These are phyloP conservation scores for Stichodactyla mertensii DNA, from an alignment of 64 coral and sea anemone species.

Conservation along the genomic window DNA sequence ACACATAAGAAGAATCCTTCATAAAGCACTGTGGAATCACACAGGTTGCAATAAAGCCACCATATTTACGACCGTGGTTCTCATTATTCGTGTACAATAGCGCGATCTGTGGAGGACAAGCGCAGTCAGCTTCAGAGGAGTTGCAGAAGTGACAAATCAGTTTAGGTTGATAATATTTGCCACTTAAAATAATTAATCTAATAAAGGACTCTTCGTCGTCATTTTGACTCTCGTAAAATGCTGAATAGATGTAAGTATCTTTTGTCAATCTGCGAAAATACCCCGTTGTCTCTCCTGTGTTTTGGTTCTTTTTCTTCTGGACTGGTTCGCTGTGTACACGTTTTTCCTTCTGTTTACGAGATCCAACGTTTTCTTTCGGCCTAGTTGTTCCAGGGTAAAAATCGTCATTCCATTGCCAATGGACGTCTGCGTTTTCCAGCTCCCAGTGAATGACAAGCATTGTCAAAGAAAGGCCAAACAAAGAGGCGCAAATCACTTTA, in stretches of 20 bases:
- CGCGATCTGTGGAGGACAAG: background rate
- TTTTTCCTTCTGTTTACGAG: background rate
- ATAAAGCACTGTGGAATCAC: background rate
- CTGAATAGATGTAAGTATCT: slow-evolving; percentile 22
- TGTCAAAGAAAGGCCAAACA: background rate
- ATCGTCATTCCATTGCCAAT: background rate
- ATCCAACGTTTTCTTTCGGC: background rate
- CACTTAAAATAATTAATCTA: slow-evolving; percentile 11
- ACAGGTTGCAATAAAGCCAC: slow-evolving; percentile 36
- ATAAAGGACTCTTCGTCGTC: background rate
- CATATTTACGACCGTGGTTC: slow-evolving; percentile 29
- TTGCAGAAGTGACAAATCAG: background rate
- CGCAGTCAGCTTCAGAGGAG: background rate
- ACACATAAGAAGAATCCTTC: background rate
- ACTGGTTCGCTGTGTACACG: background rate
- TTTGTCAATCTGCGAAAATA: background rate
- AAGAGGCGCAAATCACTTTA: background rate
- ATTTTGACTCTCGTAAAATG: background rate
- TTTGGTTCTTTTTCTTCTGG: background rate
- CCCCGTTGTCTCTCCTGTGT: background rate
- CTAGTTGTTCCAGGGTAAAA: background rate
- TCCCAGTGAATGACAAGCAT: background rate
- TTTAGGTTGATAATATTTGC: slow-evolving; percentile 25
- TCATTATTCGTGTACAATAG: slow-evolving; percentile 38
- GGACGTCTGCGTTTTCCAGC: background rate